phyloP scores from a whole-genome alignment of 2,797 vertebrate genomes.

The Pipistrellus nathusii region DNA sequence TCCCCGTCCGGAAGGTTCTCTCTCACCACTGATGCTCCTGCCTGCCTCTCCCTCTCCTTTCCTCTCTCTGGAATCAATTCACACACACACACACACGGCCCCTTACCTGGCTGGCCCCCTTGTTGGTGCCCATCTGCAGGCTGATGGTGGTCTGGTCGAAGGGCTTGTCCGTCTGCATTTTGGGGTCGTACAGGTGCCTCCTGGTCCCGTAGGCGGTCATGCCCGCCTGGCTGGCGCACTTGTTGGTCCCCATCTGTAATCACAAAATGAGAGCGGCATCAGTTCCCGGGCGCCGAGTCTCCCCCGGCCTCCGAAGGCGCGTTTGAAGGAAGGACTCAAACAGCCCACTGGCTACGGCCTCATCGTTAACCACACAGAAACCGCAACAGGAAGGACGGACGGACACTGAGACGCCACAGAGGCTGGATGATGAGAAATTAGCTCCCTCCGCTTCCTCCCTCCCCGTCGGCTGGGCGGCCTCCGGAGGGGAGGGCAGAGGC shows the following conservation, averaged over 20 bases:
- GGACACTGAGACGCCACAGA: not conserved
- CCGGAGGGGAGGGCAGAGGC: not conserved
- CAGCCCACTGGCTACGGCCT: not conserved
- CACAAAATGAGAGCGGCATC: constrained; percentile 9
- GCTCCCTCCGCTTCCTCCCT: not conserved
- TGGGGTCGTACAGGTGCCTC: constrained; percentile 97
- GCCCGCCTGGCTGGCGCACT: constrained; percentile 98
- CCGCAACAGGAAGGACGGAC: too few relatives aligned
- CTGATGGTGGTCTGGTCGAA: constrained; percentile 98
- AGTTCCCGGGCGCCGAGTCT: not conserved
- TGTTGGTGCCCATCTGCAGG: constrained; percentile 99
- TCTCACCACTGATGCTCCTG: too few relatives aligned
- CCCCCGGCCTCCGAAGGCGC: not conserved
- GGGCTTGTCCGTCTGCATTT: constrained; percentile 97
- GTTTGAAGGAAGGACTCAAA: not conserved
- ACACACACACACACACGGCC: too few relatives aligned
- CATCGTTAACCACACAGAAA: not conserved
- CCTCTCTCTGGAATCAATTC: not conserved
- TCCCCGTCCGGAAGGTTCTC: too few relatives aligned
- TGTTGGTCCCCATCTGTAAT: constrained; percentile 97
- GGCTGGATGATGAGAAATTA: not conserved
- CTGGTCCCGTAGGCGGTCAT: constrained; percentile 99
- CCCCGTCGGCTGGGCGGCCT: not conserved
- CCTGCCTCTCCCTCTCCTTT: not conserved
- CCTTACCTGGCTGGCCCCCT: constrained; percentile 95